Percentiles rank a stretch among this genome's conserved stretches.
phyloP scores from a whole-genome alignment of 2,113 vertebrate species.

The Neodon shergylaensis region DNA sequence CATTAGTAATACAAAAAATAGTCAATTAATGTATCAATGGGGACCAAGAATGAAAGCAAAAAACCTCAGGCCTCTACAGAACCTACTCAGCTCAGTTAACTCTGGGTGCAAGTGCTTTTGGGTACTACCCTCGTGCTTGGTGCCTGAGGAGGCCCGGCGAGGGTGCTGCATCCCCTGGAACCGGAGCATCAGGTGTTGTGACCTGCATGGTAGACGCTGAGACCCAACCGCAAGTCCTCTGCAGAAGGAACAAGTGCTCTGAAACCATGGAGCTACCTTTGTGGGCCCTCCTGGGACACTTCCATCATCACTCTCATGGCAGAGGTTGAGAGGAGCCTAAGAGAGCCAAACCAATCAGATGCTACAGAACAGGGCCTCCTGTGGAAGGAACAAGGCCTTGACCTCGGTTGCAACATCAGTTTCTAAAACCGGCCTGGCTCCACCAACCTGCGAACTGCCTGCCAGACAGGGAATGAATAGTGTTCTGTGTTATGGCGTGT shows the following conservation, averaged over 20 bases:
- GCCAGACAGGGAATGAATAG: background rate
- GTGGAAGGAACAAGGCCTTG: background rate
- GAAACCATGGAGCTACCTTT: background rate
- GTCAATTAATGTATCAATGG: background rate
- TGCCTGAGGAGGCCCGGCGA: background rate
- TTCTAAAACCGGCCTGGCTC: background rate
- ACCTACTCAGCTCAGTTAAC: background rate
- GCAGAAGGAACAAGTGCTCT: background rate
- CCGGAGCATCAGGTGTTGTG: background rate
- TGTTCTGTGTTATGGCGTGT: background rate
- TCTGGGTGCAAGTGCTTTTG: background rate
- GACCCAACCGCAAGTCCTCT: background rate
- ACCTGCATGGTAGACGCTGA: background rate
- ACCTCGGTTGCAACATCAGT: background rate
- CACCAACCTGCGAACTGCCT: background rate
- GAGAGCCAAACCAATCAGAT: background rate
- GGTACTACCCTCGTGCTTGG: background rate
- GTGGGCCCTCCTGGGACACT: background rate
- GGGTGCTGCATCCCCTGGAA: background rate
- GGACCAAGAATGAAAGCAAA: background rate
- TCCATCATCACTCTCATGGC: background rate
- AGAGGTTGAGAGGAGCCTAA: background rate
- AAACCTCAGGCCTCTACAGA: background rate
- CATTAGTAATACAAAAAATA: background rate
- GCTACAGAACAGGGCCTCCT: background rate